Conservation (phyloP, 2,888 invertebrate species). For the Campoletis raptor region DNA sequence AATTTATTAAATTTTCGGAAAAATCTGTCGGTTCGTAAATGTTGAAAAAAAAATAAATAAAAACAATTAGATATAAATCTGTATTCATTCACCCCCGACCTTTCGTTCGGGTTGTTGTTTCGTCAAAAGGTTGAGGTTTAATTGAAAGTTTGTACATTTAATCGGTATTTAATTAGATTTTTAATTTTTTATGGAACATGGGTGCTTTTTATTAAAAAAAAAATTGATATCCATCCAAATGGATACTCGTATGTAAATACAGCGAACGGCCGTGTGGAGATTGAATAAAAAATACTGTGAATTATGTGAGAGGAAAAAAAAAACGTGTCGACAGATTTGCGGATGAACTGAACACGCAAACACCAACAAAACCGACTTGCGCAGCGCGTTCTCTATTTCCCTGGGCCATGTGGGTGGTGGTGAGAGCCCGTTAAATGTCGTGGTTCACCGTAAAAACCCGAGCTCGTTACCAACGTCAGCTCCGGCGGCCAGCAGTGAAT, state of each 20-base stretch:
- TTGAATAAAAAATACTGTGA: conserved; percentile 62
- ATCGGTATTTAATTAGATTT: not conserved
- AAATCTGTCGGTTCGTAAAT: not conserved
- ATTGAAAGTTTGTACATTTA: not conserved
- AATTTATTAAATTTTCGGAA: not conserved
- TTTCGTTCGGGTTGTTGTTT: not conserved
- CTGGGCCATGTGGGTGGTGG: conserved; percentile 50
- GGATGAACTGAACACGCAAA: conserved; percentile 57
- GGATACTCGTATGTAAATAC: conserved; percentile 29
- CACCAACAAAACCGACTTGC: conserved; percentile 59
- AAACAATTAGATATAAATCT: not conserved
- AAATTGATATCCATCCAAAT: conserved; percentile 1
- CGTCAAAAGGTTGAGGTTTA: not conserved
- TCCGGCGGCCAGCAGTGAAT: conserved; percentile 54
- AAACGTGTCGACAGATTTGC: conserved; percentile 56
- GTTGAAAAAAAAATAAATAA: too few relatives aligned
- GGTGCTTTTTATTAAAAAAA: not conserved
- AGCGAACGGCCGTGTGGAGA: conserved; percentile 17
- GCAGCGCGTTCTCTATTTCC: conserved; percentile 57
- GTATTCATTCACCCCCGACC: not conserved
- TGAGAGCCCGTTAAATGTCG: conserved; percentile 81
- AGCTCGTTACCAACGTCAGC: conserved; percentile 74
- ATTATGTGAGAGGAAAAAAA: conserved; percentile 43
- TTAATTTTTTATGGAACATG: conserved; percentile 3
- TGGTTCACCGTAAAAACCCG: conserved; percentile 84